Evolutionary conservation across 2,113 vertebrate species (phyloP).

Genomic region (Notarius lentiginosus): DNA sequence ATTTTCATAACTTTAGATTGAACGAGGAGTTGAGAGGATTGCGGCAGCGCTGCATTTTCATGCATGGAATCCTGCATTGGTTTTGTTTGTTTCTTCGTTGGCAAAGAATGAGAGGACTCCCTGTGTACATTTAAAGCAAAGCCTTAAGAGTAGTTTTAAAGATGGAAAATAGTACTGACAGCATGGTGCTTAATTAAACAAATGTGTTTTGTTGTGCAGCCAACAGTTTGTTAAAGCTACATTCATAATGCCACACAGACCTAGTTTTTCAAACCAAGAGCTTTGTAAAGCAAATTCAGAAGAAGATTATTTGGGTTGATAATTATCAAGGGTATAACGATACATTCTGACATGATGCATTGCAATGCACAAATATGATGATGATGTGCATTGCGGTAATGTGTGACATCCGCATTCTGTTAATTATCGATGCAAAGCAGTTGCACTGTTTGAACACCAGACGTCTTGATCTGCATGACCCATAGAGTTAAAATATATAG

Average conservation of each 20-base stretch:
- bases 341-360: background rate
- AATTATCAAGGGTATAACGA: conserved; percentile 36
- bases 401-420: background rate
- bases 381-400: background rate
- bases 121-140: conserved; percentile 32
- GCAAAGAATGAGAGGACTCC: conserved; percentile 40
- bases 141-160: conserved; percentile 35
- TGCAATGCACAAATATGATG: background rate
- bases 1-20: background rate
- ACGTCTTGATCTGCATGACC: no score
- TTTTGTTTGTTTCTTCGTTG: conserved; percentile 34
- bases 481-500: background rate
- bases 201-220: conserved; percentile 42
- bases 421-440: background rate
- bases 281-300: conserved; percentile 19
- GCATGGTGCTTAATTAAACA: conserved; percentile 55
- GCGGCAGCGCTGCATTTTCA: conserved; percentile 25
- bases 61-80: conserved; percentile 25
- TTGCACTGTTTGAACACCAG: background rate
- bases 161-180: conserved; percentile 52
- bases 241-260: conserved; percentile 46
- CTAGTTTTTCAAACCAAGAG: background rate
- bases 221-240: conserved; percentile 30
- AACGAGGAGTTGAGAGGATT: background rate
- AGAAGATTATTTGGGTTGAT: conserved; percentile 48